Evolutionary conservation across 2,888 invertebrate genomes (phyloP).

Genomic region (Morinoia aosen): DNA sequence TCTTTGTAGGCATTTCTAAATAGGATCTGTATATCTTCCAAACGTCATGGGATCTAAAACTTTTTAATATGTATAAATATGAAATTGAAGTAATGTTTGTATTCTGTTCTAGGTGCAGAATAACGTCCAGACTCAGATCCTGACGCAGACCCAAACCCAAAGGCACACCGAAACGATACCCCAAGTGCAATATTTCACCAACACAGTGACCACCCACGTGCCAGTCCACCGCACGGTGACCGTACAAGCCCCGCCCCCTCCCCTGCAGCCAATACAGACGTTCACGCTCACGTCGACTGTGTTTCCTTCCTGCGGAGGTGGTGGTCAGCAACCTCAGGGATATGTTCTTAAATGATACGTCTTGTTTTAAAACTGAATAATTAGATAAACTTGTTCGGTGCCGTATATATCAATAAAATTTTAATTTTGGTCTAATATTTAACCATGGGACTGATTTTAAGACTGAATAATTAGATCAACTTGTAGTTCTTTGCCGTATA

Average conservation of each 20-base stretch:
- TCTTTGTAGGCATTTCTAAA: no score
- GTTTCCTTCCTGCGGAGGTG: background rate
- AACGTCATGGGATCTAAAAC: background rate
- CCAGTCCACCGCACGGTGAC: slow-evolving; percentile 57
- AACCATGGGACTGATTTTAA: no score
- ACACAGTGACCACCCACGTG: slow-evolving; percentile 66
- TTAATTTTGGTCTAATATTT: no score
- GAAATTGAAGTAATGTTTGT: background rate
- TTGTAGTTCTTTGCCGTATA: no score
- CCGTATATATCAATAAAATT: no score
- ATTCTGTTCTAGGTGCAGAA: slow-evolving; percentile 58
- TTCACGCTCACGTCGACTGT: slow-evolving; percentile 36
- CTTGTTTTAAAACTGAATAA: background rate
- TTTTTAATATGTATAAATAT: background rate
- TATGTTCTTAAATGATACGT: slow-evolving; percentile 26
- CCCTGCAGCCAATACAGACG: slow-evolving; percentile 6
- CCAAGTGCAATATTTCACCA: slow-evolving; percentile 64
- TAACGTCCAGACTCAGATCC: slow-evolving; percentile 61
- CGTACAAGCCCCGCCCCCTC: background rate
- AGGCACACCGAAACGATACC: slow-evolving; percentile 59
- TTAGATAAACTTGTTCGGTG: no score
- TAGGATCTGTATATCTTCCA: no score
- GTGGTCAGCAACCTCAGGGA: slow-evolving; percentile 13
- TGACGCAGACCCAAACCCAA: slow-evolving; percentile 57
- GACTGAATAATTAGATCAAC: no score